Evolutionary conservation across 2,113 vertebrate species (phyloP), one percentile per base, ranked within the genome.

Genomic region (Australoheros scitulus): DNA sequence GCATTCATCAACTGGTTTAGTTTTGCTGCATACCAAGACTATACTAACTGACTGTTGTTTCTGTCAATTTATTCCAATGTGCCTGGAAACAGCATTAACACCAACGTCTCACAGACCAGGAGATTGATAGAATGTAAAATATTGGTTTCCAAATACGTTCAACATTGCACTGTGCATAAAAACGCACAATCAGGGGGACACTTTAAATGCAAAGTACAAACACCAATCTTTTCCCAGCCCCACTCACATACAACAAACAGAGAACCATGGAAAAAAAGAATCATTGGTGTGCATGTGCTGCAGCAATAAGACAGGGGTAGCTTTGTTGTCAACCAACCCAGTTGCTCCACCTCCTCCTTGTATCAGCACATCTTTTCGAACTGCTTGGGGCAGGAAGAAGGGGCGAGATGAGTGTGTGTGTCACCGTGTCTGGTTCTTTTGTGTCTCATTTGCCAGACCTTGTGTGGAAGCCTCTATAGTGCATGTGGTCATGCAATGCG

Each of bases 141-240:
- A 86, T 52, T 88, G 88, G 76, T 91, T 89, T 80, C 56, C 1
- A 83, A 89, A 90, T 82, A 89, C 72, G 82, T 89, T 82, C 88
- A 79, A 15, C 72, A 13, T 79, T 47, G 14, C 41, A 83, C 87
- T 63, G 70, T 86, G 81, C 88, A 85, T 83, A 85, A 91, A 92
- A 76, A 88, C 87, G 83, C 83, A 83, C 89, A 89, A 91, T 91
- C 85, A 77, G 63, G 70, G 47, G 29, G 75, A 78, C 87, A 57
- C 92, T 94, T 92, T 91, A 88, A 91, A 93, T 88, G 89, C 90
- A 89, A 87, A 92, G 80, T 91, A 89, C 87, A 93, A 55, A 55
- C 85, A 14, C 61, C 57, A 55, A 36, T 59, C 32, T 43, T 38
- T 43, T 24, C 29, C 58, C 52, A 1, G 20, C 13, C 59, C 60